Evolutionary conservation across 2,888 invertebrate species (phyloP).

Genomic region (Empis stercorea): DNA sequence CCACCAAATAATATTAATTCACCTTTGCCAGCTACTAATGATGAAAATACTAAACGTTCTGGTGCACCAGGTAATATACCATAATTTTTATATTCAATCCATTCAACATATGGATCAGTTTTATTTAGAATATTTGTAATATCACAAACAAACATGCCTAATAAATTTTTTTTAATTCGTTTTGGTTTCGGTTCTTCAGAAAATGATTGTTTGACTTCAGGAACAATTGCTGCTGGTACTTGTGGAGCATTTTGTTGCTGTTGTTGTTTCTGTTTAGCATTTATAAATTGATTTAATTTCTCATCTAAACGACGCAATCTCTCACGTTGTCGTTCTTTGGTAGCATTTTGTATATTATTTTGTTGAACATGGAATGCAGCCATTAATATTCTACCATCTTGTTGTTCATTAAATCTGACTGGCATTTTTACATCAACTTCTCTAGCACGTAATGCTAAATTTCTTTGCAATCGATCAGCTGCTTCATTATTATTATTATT

Average conservation of each 20-base stretch:
- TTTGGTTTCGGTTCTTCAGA: slow-evolving; percentile 39
- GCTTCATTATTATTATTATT: slow-evolving; percentile 27
- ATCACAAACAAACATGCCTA: slow-evolving; percentile 78
- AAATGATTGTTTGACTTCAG: slow-evolving; percentile 15
- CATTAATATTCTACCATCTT: slow-evolving; percentile 34
- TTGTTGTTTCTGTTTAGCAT: slow-evolving; percentile 28
- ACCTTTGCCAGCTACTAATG: slow-evolving; percentile 76
- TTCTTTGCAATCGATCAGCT: slow-evolving; percentile 31
- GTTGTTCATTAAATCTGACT: slow-evolving; percentile 31
- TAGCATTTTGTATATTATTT: slow-evolving; percentile 30
- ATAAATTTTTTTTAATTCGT: slow-evolving; percentile 50
- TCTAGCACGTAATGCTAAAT: slow-evolving; percentile 31
- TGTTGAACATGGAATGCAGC: slow-evolving; percentile 42
- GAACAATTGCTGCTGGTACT: slow-evolving; percentile 16
- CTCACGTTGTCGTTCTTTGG: slow-evolving; percentile 49
- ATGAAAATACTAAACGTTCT: slow-evolving; percentile 81
- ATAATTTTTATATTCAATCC: slow-evolving; percentile 42
- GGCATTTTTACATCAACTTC: slow-evolving; percentile 32
- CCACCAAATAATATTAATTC: slow-evolving; percentile 96
- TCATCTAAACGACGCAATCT: slow-evolving; percentile 53
- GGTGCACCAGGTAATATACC: slow-evolving; percentile 58
- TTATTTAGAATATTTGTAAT: slow-evolving; percentile 56
- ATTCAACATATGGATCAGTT: slow-evolving; percentile 38
- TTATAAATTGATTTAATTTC: slow-evolving; percentile 37
- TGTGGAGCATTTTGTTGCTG: slow-evolving; percentile 12